Evolutionary conservation across 2,888 invertebrate species (phyloP).

Genomic region (Callinectes sapidus): DNA sequence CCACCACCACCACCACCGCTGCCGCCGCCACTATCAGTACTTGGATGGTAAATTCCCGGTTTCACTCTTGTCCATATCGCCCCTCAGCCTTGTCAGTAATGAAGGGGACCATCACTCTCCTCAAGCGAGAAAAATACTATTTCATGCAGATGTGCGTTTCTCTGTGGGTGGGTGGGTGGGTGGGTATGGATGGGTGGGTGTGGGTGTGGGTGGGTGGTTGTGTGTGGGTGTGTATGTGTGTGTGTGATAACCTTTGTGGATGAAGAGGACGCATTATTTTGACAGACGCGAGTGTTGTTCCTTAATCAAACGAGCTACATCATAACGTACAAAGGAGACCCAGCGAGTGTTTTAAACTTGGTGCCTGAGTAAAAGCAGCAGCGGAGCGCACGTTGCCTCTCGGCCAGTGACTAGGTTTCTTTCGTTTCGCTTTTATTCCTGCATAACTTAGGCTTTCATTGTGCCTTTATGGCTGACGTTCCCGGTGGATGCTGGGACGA

Average conservation of each 20-base stretch:
- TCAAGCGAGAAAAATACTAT: background rate
- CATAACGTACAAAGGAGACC: background rate
- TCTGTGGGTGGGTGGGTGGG: background rate
- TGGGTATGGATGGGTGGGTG: background rate
- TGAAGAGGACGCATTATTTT: background rate
- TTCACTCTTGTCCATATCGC: constrained; percentile 1
- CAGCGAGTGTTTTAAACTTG: background rate
- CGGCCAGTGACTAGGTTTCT: constrained; percentile 29
- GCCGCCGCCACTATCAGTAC: background rate
- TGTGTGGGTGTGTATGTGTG: background rate
- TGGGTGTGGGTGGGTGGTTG: background rate
- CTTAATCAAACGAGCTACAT: background rate
- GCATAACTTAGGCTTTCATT: constrained; percentile 8
- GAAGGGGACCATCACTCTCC: background rate
- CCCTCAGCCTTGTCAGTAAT: background rate
- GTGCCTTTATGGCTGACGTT: constrained; percentile 28
- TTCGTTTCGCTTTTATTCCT: constrained; percentile 13
- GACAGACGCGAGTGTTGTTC: background rate
- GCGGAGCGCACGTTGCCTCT: background rate
- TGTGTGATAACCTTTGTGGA: background rate
- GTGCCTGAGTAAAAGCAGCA: background rate
- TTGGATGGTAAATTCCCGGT: background rate
- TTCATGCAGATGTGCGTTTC: background rate
- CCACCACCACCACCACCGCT: background rate
- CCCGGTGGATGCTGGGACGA: constrained; percentile 19